Percentiles rank a stretch among this genome's conserved stretches.
phyloP scores from a whole-genome alignment of 2,888 invertebrate genomes.

The Poecilobothrus nobilitatus region DNA sequence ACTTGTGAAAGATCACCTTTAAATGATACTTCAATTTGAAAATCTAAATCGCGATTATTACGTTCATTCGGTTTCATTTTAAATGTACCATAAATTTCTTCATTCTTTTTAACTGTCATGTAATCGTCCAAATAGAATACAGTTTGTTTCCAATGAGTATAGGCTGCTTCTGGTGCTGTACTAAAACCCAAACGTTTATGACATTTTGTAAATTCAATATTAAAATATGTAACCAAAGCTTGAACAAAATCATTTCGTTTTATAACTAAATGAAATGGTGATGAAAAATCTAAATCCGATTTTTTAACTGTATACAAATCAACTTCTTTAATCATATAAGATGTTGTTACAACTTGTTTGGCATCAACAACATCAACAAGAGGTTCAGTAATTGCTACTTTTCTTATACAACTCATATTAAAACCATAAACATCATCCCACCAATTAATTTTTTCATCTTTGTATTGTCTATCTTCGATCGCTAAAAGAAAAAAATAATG shows the following conservation, averaged over 20 bases:
- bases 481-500: slow-evolving; percentile 39
- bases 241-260: slow-evolving; percentile 94
- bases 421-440: slow-evolving; percentile 99
- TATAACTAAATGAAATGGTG: slow-evolving; percentile 74
- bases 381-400: slow-evolving; percentile 96
- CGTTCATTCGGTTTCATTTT: slow-evolving; percentile 91
- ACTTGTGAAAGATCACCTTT: slow-evolving; percentile 81
- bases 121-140: slow-evolving; percentile 98
- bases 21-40: slow-evolving; percentile 85
- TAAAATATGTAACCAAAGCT: slow-evolving; percentile 97
- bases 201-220: slow-evolving; percentile 98
- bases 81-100: slow-evolving; percentile 87
- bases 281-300: slow-evolving; percentile 83
- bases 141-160: slow-evolving; percentile 97
- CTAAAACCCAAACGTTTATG: slow-evolving; percentile 98
- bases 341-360: slow-evolving; percentile 95
- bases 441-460: slow-evolving; percentile 99
- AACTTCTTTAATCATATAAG: slow-evolving; percentile 91
- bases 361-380: slow-evolving; percentile 98
- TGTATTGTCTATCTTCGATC: slow-evolving; percentile 96
- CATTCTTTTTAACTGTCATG: slow-evolving; percentile 89
- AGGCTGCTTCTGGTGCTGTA: slow-evolving; percentile 94
- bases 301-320: slow-evolving; percentile 97
- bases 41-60: slow-evolving; percentile 96
- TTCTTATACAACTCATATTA: slow-evolving; percentile 97